Percentiles rank a stretch among this genome's conserved stretches.
Conservation (phyloP, 2,888 invertebrate species). For the Leucophora obtusa region DNA sequence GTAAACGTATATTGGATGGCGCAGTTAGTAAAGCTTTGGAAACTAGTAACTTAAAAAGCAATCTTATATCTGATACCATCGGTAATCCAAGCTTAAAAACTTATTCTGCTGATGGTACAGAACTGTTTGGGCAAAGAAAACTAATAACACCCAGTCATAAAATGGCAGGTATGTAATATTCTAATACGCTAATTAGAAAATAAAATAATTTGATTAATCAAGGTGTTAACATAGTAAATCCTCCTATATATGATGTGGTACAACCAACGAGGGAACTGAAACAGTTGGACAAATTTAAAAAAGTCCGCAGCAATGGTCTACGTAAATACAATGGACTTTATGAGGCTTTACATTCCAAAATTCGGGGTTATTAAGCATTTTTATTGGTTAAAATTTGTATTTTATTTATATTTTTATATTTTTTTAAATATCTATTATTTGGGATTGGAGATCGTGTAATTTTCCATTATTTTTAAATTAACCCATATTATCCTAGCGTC, state of each 20-base stretch:
- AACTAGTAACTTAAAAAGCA: conserved; percentile 5
- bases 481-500: too few relatives aligned
- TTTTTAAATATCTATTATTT: too few relatives aligned
- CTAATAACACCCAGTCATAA: background rate
- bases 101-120: background rate
- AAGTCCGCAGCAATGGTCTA: background rate
- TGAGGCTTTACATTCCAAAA: too few relatives aligned
- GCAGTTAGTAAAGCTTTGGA: conserved; percentile 52
- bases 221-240: too few relatives aligned
- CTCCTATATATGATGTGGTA: too few relatives aligned
- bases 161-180: background rate
- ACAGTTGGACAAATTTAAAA: background rate
- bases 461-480: too few relatives aligned
- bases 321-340: background rate
- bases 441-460: too few relatives aligned
- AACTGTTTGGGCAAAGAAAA: background rate
- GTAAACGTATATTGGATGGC: conserved; percentile 62
- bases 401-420: too few relatives aligned
- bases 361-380: too few relatives aligned
- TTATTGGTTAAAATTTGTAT: too few relatives aligned
- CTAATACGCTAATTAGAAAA: background rate
- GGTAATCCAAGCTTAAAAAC: background rate
- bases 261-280: background rate
- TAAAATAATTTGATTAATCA: too few relatives aligned
- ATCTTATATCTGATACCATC: background rate